phyloP scores from a whole-genome alignment of 2,797 vertebrate species.

The Premnoplex brunnescens region DNA sequence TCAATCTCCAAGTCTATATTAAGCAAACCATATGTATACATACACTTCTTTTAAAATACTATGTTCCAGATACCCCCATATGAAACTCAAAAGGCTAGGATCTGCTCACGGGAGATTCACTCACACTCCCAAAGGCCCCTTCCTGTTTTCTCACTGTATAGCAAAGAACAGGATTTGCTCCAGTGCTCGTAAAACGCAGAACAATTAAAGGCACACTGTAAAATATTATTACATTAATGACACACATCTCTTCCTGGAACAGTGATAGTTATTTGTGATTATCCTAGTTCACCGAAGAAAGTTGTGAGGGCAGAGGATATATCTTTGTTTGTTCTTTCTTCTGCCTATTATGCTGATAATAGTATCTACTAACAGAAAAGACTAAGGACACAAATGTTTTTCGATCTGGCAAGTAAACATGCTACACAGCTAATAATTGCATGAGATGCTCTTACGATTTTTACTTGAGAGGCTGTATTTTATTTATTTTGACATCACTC shows the following conservation, averaged over 20 bases:
- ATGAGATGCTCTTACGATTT: background rate
- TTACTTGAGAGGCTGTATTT: background rate
- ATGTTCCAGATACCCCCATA: background rate
- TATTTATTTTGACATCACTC: background rate
- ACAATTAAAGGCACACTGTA: background rate
- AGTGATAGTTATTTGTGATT: background rate
- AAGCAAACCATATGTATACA: background rate
- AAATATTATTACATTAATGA: background rate
- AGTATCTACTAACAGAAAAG: background rate
- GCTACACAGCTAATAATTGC: background rate
- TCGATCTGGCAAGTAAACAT: background rate
- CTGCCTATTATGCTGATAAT: background rate
- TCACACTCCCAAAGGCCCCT: background rate
- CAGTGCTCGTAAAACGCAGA: background rate
- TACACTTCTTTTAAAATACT: background rate
- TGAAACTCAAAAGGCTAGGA: background rate
- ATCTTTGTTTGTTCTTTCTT: background rate
- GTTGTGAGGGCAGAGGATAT: background rate
- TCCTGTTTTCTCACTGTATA: background rate
- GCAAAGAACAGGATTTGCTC: background rate
- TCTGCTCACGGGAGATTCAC: background rate
- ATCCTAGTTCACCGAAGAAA: background rate
- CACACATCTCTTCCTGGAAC: background rate
- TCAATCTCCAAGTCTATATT: conserved; percentile 15
- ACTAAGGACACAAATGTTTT: background rate